phyloP scores from a whole-genome alignment of 2,888 invertebrate species.

The Eueremaeus valkanovi region DNA sequence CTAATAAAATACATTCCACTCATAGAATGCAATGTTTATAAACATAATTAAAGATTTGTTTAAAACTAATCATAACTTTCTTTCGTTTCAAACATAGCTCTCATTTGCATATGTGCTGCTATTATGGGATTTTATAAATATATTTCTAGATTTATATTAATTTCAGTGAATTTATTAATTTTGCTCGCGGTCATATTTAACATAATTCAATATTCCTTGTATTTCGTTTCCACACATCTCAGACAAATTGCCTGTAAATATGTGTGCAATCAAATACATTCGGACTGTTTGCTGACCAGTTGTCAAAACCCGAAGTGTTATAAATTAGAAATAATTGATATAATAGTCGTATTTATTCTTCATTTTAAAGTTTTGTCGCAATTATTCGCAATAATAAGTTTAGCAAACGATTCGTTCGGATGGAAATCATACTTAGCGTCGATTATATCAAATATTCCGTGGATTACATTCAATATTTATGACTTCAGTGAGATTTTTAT shows the following conservation, averaged over 20 bases:
- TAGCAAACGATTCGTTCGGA: not conserved
- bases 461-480: conserved; percentile 20
- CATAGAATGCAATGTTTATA: no score
- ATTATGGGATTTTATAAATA: conserved; percentile 3
- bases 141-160: not conserved
- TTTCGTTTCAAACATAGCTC: not conserved
- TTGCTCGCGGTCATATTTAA: not conserved
- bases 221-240: not conserved
- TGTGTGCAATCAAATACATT: not conserved
- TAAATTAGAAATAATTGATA: not conserved
- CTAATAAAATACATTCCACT: no score
- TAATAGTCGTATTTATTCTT: not conserved
- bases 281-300: conserved; percentile 10
- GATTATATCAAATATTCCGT: not conserved
- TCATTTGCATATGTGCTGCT: no score
- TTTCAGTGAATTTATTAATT: not conserved
- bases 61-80: not conserved
- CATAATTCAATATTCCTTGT: conserved; percentile 4
- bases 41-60: no score
- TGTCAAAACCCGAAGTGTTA: conserved; percentile 11
- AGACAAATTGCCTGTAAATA: not conserved
- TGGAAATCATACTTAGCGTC: conserved; percentile 5
- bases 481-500: conserved; percentile 1
- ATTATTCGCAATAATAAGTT: not conserved
- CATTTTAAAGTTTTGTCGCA: not conserved